Evolutionary conservation across 37 sponge, comb jelly and placozoan genomes (phyloP), one percentile per base, ranked within the genome.

Genomic region (Lycopodina hypogea): DNA sequence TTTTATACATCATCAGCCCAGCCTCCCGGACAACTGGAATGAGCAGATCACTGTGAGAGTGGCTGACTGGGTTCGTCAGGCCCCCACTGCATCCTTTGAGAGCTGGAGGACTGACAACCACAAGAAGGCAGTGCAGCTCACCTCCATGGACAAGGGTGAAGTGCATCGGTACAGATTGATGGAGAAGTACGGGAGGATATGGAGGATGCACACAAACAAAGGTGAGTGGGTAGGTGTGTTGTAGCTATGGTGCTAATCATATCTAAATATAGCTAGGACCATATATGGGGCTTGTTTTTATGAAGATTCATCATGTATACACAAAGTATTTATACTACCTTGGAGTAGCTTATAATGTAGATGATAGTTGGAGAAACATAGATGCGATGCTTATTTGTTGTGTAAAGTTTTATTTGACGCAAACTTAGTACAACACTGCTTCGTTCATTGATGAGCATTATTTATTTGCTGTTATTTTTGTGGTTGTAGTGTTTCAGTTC

Each of bases 181-280:
- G 58, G 75, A 79, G 75, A 93, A 93, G 76, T 93, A 86, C 52
- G 74, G 50, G 0, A 38, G 56, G 1, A 72, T 82, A 37, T 93
- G 93, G 93, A 81, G 66, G 73, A 14, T n/a, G 23, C 82, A 76
- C 24, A 83, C 77, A 2, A 59, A 74, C 61, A 84, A 81, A 59
- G 72, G 88, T 86, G 63, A 79, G 67, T 6, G 22, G 45, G n/a
- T 33, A 21, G 56, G 40, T 35, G 39, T 3, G 11, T 34, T n/a
- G n/a, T n/a, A n/a, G n/a, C n/a, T n/a, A n/a, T n/a, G n/a, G n/a
- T n/a, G n/a, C n/a, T n/a, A n/a, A n/a, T n/a, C n/a, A n/a, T n/a
- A n/a, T n/a, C n/a, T n/a, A n/a, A n/a, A n/a, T n/a, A n/a, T n/a
- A n/a, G n/a, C n/a, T n/a, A n/a, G n/a, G n/a, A n/a, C n/a, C n/a